These are phyloP conservation scores for Rhinopithecus roxellana DNA, from an alignment of 2,113 vertebrate species.

Conservation along the genomic window DNA sequence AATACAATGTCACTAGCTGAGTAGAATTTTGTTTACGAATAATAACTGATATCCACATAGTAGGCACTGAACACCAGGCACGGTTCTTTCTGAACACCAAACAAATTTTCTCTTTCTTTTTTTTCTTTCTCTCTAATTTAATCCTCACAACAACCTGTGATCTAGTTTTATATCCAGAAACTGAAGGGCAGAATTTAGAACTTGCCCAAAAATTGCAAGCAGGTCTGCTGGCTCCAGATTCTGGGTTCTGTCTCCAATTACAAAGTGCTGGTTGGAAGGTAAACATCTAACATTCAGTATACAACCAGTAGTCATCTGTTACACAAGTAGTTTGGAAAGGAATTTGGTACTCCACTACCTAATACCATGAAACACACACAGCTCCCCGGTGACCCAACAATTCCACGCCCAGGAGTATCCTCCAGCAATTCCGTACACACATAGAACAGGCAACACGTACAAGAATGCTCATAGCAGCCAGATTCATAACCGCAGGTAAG, in stretches of 20 bases:
- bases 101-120: neutral
- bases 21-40: neutral
- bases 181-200: neutral
- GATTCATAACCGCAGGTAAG: neutral
- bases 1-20: neutral
- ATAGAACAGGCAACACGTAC: accelerated
- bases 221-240: neutral
- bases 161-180: neutral
- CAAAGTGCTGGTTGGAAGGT: neutral
- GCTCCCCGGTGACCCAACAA: neutral
- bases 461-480: accelerated
- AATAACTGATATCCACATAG: too few relatives aligned
- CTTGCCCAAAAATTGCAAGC: neutral
- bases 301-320: neutral
- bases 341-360: neutral
- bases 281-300: neutral
- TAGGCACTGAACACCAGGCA: neutral
- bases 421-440: neutral
- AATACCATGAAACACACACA: neutral
- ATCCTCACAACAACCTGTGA: neutral
- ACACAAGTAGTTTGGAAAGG: neutral
- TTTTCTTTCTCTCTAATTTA: neutral
- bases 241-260: neutral
- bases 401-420: neutral
- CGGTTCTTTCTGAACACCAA: neutral